These are phyloP conservation scores for Quadriops clusia DNA, from an alignment of 2,888 invertebrate species.

Conservation along the genomic window DNA sequence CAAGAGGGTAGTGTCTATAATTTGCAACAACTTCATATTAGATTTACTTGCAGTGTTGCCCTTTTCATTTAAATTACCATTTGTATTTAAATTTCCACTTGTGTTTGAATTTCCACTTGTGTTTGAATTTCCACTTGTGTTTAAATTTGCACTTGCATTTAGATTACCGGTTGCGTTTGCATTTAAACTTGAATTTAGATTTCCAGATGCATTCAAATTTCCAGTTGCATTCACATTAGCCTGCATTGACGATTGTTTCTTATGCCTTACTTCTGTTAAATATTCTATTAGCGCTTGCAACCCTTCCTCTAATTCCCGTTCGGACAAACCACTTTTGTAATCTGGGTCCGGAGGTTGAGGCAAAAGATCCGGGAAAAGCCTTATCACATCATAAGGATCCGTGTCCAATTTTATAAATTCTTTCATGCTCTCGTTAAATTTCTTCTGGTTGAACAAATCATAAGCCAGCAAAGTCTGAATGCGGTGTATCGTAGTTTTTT, in stretches of 20 bases:
- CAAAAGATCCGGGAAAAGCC: constrained; percentile 79
- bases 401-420: constrained; percentile 82
- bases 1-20: constrained; percentile 92
- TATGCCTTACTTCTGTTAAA: constrained; percentile 62
- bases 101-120: no score
- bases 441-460: constrained; percentile 79
- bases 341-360: constrained; percentile 35
- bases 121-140: no score
- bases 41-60: constrained; percentile 38
- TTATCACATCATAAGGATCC: constrained; percentile 91
- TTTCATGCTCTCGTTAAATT: constrained; percentile 82
- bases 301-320: constrained; percentile 78
- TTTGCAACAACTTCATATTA: constrained; percentile 52
- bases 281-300: constrained; percentile 81
- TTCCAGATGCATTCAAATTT: constrained; percentile 14
- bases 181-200: constrained; percentile 3
- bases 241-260: constrained; percentile 38
- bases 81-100: constrained; percentile 29
- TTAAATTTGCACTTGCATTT: no score
- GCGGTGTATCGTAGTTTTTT: constrained; percentile 66
- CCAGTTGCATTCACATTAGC: constrained; percentile 24
- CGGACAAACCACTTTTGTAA: constrained; percentile 45
- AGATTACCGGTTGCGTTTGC: constrained; percentile 29
- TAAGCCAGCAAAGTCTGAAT: constrained; percentile 87
- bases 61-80: constrained; percentile 35